Percentiles rank a stretch among this genome's conserved stretches.
phyloP scores from a whole-genome alignment of 1,140 invertebrate species.

The Eumaeus atala region DNA sequence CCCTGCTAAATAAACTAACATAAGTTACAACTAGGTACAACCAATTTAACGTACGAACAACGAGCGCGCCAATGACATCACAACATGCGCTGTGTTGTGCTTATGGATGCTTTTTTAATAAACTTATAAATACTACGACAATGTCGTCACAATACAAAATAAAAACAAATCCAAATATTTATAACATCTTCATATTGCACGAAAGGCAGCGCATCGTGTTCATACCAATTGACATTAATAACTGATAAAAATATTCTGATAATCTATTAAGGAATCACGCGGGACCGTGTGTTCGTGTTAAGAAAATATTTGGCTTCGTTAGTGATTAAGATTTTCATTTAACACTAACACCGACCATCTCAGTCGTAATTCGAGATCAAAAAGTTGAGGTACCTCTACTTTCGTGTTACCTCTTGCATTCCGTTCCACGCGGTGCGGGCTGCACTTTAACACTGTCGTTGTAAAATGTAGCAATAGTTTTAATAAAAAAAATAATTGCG shows the following conservation, averaged over 20 bases:
- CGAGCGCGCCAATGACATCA: conserved; percentile 18
- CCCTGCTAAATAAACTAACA: conserved; percentile 60
- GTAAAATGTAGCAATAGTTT: conserved; percentile 9
- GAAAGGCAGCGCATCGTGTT: conserved; percentile 30
- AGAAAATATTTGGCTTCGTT: conserved; percentile 14
- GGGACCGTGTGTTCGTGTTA: conserved; percentile 23
- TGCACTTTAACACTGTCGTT: conserved; percentile 12
- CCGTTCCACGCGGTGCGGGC: conserved; percentile 17
- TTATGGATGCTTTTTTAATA: neutral
- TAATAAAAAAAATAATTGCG: conserved; percentile 1
- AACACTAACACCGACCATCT: conserved; percentile 34
- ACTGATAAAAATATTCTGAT: conserved; percentile 56
- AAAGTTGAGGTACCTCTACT: conserved; percentile 27
- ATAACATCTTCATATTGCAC: conserved; percentile 24
- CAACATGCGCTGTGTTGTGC: neutral
- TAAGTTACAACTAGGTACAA: conserved; percentile 61
- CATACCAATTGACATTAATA: conserved; percentile 52
- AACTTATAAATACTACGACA: neutral
- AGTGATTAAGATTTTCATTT: conserved; percentile 19
- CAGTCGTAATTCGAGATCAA: conserved; percentile 61
- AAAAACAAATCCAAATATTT: neutral
- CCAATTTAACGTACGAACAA: conserved; percentile 39
- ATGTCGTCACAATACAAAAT: neutral
- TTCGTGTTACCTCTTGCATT: conserved; percentile 14
- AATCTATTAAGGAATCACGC: conserved; percentile 59